phyloP scores from a whole-genome alignment of 1,140 invertebrate species.

The Eumeta japonica region DNA sequence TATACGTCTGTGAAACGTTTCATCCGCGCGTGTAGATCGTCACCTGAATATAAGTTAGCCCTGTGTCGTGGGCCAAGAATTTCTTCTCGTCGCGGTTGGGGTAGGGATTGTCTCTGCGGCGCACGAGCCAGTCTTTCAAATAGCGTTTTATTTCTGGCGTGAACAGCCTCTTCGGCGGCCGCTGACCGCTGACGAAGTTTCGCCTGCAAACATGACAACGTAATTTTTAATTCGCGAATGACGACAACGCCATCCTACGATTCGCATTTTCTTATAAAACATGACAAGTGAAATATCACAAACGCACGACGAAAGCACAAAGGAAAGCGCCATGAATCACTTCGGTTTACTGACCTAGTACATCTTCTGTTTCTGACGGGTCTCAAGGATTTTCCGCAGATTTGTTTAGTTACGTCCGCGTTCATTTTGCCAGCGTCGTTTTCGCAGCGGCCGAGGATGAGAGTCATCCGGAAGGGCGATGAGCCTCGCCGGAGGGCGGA shows the following conservation, averaged over 20 bases:
- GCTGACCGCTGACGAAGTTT: conserved; percentile 57
- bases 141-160: conserved; percentile 73
- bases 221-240: not conserved
- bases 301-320: not conserved
- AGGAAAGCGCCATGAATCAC: conserved; percentile 35
- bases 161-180: conserved; percentile 67
- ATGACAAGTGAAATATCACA: not conserved
- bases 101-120: conserved; percentile 70
- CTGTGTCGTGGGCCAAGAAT: conserved; percentile 65
- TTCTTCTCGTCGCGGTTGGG: conserved; percentile 73
- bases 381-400: conserved; percentile 43
- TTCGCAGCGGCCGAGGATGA: too few relatives aligned
- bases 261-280: not conserved
- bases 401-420: conserved; percentile 23
- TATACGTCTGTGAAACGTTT: too few relatives aligned
- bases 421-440: conserved; percentile 9
- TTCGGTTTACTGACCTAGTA: conserved; percentile 47
- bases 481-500: not conserved
- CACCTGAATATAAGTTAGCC: conserved; percentile 70
- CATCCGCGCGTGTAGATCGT: too few relatives aligned
- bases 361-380: conserved; percentile 61
- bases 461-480: conserved; percentile 31
- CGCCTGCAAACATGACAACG: conserved; percentile 53
- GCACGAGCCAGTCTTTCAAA: conserved; percentile 70
- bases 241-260: not conserved